phyloP scores from a whole-genome alignment of 2,888 invertebrate genomes.

The Schizotus pectinicornis region DNA sequence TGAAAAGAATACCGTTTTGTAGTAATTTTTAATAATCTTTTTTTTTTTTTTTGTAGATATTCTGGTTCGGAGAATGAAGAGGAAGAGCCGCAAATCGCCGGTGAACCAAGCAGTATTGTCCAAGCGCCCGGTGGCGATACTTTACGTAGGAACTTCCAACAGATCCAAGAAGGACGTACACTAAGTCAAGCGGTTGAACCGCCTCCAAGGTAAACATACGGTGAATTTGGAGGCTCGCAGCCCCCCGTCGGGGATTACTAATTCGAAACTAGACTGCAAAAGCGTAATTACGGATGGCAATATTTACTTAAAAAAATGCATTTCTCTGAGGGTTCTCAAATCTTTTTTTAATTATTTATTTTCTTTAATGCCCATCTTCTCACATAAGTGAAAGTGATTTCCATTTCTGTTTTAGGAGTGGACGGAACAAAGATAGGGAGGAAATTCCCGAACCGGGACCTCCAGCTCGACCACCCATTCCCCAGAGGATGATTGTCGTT shows the following conservation, averaged over 20 bases:
- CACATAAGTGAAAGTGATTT: not conserved
- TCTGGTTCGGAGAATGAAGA: constrained; percentile 98
- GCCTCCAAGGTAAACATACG: constrained; percentile 61
- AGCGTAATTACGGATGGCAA: not conserved
- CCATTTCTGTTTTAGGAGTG: constrained; percentile 42
- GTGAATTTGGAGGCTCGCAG: no score
- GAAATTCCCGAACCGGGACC: constrained; percentile 84
- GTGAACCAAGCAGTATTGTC: constrained; percentile 94
- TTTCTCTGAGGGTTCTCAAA: no score
- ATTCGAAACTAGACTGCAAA: not conserved
- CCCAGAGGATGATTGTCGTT: constrained; percentile 86
- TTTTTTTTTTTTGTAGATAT: constrained; percentile 62
- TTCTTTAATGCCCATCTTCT: no score
- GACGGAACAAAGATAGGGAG: constrained; percentile 62
- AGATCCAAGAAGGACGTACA: constrained; percentile 86
- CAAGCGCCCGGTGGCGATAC: constrained; percentile 93
- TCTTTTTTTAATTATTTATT: no score
- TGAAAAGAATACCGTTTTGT: not conserved
- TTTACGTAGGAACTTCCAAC: constrained; percentile 95
- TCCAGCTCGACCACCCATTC: constrained; percentile 86
- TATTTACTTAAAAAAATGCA: no score
- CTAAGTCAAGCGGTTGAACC: constrained; percentile 66
- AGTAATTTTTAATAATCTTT: not conserved
- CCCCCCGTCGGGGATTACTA: no score
- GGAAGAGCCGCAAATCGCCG: constrained; percentile 88